phyloP scores from a whole-genome alignment of 2,797 vertebrate species.

The Esox masquinongy region DNA sequence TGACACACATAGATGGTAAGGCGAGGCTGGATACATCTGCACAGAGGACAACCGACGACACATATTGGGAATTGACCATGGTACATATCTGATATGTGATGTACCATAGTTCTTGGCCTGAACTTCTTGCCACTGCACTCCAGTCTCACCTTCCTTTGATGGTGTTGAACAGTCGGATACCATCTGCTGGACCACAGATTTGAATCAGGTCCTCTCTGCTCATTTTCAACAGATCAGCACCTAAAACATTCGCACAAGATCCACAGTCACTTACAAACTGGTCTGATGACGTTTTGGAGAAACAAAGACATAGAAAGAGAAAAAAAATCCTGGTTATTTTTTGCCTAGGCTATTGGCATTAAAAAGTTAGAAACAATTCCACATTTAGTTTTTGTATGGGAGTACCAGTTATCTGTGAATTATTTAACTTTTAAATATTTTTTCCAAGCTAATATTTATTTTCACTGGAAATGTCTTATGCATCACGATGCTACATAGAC shows the following conservation, averaged over 20 bases:
- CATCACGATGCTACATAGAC: background rate
- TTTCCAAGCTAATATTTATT: background rate
- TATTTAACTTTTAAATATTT: background rate
- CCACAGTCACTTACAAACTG: constrained; percentile 2
- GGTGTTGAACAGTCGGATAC: constrained; percentile 92
- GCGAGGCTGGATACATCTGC: constrained; percentile 76
- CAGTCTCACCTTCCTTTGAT: constrained; percentile 89
- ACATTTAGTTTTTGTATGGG: background rate
- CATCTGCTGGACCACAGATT: constrained; percentile 93
- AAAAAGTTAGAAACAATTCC: background rate
- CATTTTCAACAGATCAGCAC: constrained; percentile 92
- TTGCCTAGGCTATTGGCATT: background rate
- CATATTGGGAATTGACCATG: background rate
- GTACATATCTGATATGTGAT: background rate
- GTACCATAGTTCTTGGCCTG: background rate
- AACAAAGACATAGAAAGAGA: constrained; percentile 4
- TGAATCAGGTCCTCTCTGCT: constrained; percentile 92
- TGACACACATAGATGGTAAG: constrained; percentile 94
- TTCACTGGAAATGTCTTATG: background rate
- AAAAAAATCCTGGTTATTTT: background rate
- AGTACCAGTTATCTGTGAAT: background rate
- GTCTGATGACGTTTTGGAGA: background rate
- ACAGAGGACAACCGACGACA: background rate
- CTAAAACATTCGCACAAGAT: constrained; percentile 63
- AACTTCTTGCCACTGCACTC: background rate